Conservation (phyloP, 2,113 vertebrate genomes). For the Phrynosoma blainvillii region DNA sequence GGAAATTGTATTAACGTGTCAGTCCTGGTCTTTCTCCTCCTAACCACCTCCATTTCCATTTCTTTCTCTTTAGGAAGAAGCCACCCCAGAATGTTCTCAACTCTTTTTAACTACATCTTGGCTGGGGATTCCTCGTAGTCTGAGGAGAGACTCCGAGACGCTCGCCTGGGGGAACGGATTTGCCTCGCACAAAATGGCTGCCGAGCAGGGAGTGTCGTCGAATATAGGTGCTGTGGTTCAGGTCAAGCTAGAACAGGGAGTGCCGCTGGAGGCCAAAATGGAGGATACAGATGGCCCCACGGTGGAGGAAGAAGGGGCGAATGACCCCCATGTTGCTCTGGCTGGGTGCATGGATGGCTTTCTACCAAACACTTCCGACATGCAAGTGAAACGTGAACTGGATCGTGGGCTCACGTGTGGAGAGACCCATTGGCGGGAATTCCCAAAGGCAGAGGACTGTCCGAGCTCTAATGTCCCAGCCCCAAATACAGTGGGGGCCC, state of each 20-base stretch:
- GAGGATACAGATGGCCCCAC: not conserved
- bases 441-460: not conserved
- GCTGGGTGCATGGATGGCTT: not conserved
- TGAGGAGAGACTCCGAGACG: too few relatives aligned
- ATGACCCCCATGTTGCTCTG: not conserved
- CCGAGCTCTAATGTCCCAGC: fast-evolving
- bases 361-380: not conserved
- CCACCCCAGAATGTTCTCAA: not conserved
- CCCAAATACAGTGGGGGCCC: not conserved
- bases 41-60: not conserved
- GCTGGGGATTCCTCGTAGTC: too few relatives aligned
- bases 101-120: not conserved
- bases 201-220: not conserved
- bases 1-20: too few relatives aligned
- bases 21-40: not conserved
- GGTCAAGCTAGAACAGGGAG: not conserved
- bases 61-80: not conserved
- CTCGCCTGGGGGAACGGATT: not conserved
- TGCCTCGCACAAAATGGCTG: not conserved
- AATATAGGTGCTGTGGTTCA: not conserved
- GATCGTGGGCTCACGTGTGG: not conserved
- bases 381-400: not conserved
- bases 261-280: not conserved
- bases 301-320: too few relatives aligned
- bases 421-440: not conserved